Evolutionary conservation across 2,888 invertebrate genomes (phyloP).

Genomic region (Plutella xylostella): DNA sequence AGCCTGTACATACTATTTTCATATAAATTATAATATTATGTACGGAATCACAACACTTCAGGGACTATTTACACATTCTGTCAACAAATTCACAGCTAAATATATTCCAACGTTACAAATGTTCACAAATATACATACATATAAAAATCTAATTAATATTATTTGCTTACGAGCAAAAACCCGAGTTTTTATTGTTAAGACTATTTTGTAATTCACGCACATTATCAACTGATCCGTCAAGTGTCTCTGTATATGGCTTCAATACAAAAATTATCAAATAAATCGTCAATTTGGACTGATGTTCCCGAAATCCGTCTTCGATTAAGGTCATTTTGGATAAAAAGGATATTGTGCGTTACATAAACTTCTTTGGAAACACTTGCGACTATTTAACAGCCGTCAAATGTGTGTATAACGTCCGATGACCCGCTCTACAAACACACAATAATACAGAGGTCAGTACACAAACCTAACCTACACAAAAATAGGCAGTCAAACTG

Average conservation of each 20-base stretch:
- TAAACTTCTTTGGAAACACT: slow-evolving; percentile 2
- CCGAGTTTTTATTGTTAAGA: not conserved
- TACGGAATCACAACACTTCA: slow-evolving; percentile 54
- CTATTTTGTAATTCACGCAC: not conserved
- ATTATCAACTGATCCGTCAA: too few relatives aligned
- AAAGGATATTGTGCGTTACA: not conserved
- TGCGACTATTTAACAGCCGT: not conserved
- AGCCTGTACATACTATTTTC: too few relatives aligned
- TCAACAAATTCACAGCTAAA: slow-evolving; percentile 28
- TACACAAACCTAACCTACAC: not conserved
- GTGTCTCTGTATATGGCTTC: slow-evolving; percentile 2
- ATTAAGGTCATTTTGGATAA: not conserved
- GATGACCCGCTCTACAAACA: not conserved
- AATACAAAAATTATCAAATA: not conserved
- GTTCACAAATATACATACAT: slow-evolving; percentile 57
- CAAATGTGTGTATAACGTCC: too few relatives aligned
- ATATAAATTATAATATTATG: slow-evolving; percentile 2
- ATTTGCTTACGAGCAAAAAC: slow-evolving; percentile 24
- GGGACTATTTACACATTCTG: slow-evolving; percentile 47
- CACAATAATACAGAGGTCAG: not conserved
- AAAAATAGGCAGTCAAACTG: slow-evolving; percentile 2
- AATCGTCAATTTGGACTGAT: not conserved
- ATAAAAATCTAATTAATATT: slow-evolving; percentile 30
- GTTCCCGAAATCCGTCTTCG: not conserved
- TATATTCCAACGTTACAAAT: slow-evolving; percentile 29